A percentile compares a stretch with the other conserved stretches of the same genome.
Conservation (phyloP, 23 tunicate genomes). For the Trididemnum clinides region DNA sequence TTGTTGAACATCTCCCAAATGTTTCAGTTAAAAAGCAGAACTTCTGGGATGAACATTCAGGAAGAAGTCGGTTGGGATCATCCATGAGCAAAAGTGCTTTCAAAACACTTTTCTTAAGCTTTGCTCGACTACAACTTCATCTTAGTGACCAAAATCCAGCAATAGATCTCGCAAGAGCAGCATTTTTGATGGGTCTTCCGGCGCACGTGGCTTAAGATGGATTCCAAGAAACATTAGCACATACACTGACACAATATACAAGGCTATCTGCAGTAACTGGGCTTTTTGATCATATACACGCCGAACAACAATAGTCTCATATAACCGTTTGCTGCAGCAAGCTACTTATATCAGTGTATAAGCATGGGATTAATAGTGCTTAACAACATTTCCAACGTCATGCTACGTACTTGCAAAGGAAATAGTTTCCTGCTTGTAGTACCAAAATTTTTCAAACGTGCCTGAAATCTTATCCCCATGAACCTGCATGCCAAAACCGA, state of each 20-base stretch:
- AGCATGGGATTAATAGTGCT: background rate
- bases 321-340: background rate
- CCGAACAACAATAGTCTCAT: background rate
- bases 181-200: background rate
- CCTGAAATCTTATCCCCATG: background rate
- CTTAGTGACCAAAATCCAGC: too few relatives aligned
- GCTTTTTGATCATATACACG: too few relatives aligned
- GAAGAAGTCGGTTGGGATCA: background rate
- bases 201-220: background rate
- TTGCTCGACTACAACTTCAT: too few relatives aligned
- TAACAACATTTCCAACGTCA: too few relatives aligned
- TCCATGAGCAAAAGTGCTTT: background rate
- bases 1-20: background rate
- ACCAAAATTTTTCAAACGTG: background rate
- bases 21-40: background rate
- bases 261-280: background rate
- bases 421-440: background rate
- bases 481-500: background rate
- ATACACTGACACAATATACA: background rate
- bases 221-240: background rate
- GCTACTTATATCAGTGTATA: background rate
- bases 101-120: too few relatives aligned
- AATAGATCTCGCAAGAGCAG: background rate
- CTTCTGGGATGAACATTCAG: background rate
- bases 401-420: conserved; percentile 11